Evolutionary conservation across 1,140 invertebrate genomes (phyloP).

Genomic region (Micrasema longulum): DNA sequence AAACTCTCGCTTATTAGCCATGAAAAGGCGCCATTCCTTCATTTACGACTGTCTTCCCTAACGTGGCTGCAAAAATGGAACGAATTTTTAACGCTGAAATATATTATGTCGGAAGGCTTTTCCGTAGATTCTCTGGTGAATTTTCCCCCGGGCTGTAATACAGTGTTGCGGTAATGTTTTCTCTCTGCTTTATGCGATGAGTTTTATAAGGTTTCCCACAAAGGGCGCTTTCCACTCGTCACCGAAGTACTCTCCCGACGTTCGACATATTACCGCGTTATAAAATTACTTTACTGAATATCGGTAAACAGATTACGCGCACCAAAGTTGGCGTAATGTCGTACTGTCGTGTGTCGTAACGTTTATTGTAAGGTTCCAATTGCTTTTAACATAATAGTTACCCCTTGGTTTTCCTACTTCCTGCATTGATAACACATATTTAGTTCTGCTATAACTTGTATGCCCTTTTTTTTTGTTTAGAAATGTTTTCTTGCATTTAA

Average conservation of each 20-base stretch:
- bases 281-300: conserved; percentile 38
- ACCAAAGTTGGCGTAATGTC: not conserved
- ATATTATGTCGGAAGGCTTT: conserved; percentile 37
- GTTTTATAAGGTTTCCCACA: conserved; percentile 43
- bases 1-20: conserved; percentile 54
- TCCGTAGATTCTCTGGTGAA: conserved; percentile 41
- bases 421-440: too few species aligned
- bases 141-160: conserved; percentile 35
- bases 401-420: too few species aligned
- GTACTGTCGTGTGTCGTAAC: conserved; percentile 9
- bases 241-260: conserved; percentile 40
- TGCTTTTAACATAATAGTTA: conserved; percentile 20
- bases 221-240: conserved; percentile 36
- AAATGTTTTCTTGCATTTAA: too few species aligned
- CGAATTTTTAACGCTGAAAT: conserved; percentile 12
- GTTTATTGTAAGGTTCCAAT: conserved; percentile 27
- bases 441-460: too few species aligned
- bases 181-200: conserved; percentile 49
- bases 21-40: conserved; percentile 49
- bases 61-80: conserved; percentile 2
- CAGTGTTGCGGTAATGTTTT: conserved; percentile 36
- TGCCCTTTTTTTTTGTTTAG: too few species aligned
- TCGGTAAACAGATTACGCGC: conserved; percentile 32
- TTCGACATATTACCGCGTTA: conserved; percentile 39
- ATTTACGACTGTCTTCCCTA: conserved; percentile 32